Evolutionary conservation across 2,113 vertebrate species (phyloP).

Genomic region (Myocastor coypus): DNA sequence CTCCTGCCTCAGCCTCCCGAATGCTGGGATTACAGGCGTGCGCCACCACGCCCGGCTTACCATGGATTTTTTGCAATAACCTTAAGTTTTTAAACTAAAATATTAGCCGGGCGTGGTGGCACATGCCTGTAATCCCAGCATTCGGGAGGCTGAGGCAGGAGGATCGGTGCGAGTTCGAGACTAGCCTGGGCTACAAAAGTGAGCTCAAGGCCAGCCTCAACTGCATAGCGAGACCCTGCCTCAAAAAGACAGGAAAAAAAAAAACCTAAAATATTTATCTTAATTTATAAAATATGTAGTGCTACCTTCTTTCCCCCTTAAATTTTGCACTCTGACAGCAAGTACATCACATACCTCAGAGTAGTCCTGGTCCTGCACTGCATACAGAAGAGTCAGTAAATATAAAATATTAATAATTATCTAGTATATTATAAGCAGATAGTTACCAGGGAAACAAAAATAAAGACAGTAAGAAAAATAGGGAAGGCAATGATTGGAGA

Average conservation of each 20-base stretch:
- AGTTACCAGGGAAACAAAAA: background rate
- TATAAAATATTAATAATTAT: background rate
- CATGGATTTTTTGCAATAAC: background rate
- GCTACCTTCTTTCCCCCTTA: background rate
- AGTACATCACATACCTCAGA: constrained; percentile 18
- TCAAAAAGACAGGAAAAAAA: no score
- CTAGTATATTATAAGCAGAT: background rate
- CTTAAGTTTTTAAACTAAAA: constrained; percentile 28
- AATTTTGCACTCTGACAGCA: constrained; percentile 32
- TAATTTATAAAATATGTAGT: background rate
- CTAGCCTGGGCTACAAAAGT: no score
- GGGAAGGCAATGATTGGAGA: background rate
- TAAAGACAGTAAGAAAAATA: background rate
- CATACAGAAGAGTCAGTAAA: background rate
- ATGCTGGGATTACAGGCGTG: no score
- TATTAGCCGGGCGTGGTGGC: no score
- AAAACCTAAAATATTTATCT: constrained; percentile 21
- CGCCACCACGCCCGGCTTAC: background rate
- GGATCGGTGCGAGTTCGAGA: no score
- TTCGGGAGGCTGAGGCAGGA: no score
- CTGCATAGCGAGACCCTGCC: no score
- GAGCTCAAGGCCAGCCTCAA: no score
- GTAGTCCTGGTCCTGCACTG: background rate
- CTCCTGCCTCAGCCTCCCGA: no score
- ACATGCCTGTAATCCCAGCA: no score